phyloP scores from a whole-genome alignment of 1,140 invertebrate genomes.

The Calliopsis andreniformis region DNA sequence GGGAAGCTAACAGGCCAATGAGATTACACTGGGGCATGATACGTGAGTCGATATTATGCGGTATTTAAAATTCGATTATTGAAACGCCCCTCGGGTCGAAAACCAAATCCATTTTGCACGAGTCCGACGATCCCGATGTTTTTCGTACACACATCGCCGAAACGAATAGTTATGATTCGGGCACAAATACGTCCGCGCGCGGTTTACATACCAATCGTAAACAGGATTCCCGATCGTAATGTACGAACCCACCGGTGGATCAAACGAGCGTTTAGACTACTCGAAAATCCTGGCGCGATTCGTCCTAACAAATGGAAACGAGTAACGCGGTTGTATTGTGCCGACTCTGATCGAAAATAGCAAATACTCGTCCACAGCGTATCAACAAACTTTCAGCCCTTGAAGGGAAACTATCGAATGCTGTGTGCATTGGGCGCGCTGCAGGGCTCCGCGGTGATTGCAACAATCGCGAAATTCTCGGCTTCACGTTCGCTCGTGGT shows the following conservation, averaged over 20 bases:
- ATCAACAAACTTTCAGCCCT: not conserved
- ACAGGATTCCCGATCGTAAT: constrained; percentile 23
- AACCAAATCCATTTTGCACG: constrained; percentile 23
- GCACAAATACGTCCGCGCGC: not conserved
- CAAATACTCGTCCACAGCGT: not conserved
- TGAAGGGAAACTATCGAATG: not conserved
- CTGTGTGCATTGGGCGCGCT: no score
- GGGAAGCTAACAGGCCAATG: not conserved
- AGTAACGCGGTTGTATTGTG: constrained; percentile 5
- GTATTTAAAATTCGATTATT: constrained; percentile 52
- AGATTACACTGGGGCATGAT: constrained; percentile 32
- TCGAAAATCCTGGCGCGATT: constrained; percentile 6
- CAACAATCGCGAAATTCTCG: constrained; percentile 1
- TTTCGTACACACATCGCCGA: constrained; percentile 16
- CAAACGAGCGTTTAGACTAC: constrained; percentile 16
- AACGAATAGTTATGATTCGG: constrained; percentile 36
- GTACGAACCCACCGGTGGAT: not conserved
- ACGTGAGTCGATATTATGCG: constrained; percentile 32
- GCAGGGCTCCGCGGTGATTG: not conserved
- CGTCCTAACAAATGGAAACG: constrained; percentile 6
- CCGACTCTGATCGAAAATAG: not conserved
- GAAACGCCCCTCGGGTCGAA: constrained; percentile 11
- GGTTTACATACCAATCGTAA: constrained; percentile 38
- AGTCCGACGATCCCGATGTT: constrained; percentile 11
- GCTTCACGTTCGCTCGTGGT: not conserved